Base-by-base conservation (phyloP, 1,140 invertebrate species). In the Caerostris extrusa region DNA sequence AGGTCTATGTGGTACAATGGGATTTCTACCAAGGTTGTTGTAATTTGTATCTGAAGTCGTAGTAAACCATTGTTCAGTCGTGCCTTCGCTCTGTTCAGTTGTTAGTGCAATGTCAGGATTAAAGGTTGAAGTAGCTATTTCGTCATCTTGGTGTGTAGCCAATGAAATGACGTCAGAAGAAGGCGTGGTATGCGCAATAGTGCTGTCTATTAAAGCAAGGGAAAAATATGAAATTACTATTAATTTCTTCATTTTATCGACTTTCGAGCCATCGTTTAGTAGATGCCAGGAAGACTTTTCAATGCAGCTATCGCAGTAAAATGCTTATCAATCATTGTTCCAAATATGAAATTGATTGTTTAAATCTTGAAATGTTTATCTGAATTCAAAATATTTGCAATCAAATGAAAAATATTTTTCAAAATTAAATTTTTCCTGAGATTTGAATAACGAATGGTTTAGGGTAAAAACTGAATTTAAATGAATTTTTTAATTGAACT, bases 1-100 rank as follows among this genome's bases (percentile, higher is more conserved):
- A 5, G 92, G 92, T 55, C 92, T 71, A 34, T 89, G 67, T n/a
- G 57, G 34, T 17, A 64, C 57, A 57, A 81, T 67, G 50, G 58
- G 82, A n/a, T 81, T 91, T 53, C 34, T 83, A 53, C 60, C 90
- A n/a, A 88, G 14, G 17, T n/a, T 88, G 17, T 53, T 4, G n/a
- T 77, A 6, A 3, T 77, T 64, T 82, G 69, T 53, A 57, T 61
- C 71, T 58, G 57, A 61, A 91, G 92, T 88, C 85, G 87, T 93
- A 93, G 92, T 93, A 93, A 93, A 93, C 92, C 92, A 69, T 69
- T 81, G 64, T 89, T 88, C 92, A 93, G 92, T 93, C 92, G 92
- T 93, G 86, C 67, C 92, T 82, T 93, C 92, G 50, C 58, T 57
- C 67, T 58, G 85, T 81, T 93, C 82, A 61, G 92, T 93, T 81